phyloP scores from a whole-genome alignment of 2,888 invertebrate species.

The Acronicta aceris region DNA sequence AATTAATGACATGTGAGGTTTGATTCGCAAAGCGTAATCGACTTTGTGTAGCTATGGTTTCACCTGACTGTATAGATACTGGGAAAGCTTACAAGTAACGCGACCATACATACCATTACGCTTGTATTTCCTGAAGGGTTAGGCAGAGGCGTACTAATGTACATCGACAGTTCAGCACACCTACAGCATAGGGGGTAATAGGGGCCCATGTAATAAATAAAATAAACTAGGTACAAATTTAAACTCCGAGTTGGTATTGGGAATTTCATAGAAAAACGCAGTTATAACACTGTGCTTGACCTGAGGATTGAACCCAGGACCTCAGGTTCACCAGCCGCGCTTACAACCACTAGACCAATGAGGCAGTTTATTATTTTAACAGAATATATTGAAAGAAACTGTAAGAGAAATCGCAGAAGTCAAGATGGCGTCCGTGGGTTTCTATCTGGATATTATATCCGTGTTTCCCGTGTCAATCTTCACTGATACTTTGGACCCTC shows the following conservation, averaged over 20 bases:
- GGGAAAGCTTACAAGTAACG: background rate
- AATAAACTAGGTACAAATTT: no score
- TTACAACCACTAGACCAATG: background rate
- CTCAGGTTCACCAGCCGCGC: no score
- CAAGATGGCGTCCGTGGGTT: constrained; percentile 80
- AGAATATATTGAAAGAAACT: constrained; percentile 77
- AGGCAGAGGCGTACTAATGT: no score
- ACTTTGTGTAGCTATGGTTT: constrained; percentile 17
- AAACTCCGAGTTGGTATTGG: no score
- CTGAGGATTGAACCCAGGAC: no score
- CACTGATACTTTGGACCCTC: constrained; percentile 76
- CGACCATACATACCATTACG: no score
- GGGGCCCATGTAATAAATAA: no score
- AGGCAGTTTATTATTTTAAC: constrained; percentile 35
- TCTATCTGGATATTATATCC: constrained; percentile 82
- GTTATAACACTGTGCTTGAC: no score
- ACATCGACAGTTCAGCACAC: no score
- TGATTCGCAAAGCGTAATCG: constrained; percentile 31
- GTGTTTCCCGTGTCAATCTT: constrained; percentile 82
- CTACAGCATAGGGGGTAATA: no score
- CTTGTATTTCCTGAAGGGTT: no score
- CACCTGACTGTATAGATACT: background rate
- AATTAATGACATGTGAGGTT: constrained; percentile 33
- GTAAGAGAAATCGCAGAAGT: constrained; percentile 81
- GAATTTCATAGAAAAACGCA: no score